phyloP scores from a whole-genome alignment of 2,888 invertebrate genomes.

The Pristionchus maxplancki region DNA sequence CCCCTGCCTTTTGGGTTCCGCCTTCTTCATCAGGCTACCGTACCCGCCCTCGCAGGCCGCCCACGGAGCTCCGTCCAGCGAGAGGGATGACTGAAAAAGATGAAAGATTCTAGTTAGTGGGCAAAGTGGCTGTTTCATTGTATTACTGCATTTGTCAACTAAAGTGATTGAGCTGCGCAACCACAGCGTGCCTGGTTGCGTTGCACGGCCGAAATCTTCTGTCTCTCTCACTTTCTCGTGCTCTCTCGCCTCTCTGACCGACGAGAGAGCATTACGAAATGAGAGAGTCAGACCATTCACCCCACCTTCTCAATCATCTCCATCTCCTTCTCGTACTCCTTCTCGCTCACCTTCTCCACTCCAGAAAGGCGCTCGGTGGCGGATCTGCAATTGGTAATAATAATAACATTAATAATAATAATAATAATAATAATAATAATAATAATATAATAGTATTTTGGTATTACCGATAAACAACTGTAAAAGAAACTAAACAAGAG shows the following conservation, averaged over 20 bases:
- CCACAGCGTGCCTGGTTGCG: not conserved
- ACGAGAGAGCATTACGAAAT: no score
- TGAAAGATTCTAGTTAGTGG: not conserved
- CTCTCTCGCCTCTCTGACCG: no score
- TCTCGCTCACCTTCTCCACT: slow-evolving; percentile 14
- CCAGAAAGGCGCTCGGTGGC: not conserved
- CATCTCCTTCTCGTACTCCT: slow-evolving; percentile 20
- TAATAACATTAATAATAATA: no score
- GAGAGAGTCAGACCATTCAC: no score
- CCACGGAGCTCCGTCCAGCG: not conserved
- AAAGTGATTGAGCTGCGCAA: not conserved
- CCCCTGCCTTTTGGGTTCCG: not conserved
- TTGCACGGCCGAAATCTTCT: no score
- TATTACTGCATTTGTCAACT: not conserved
- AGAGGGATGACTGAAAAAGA: not conserved
- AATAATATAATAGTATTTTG: no score
- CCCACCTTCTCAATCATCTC: slow-evolving; percentile 19
- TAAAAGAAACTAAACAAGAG: no score
- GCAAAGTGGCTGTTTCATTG: not conserved
- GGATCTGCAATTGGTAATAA: not conserved
- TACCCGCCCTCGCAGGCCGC: slow-evolving; percentile 17
- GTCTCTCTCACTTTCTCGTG: no score
- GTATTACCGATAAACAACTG: no score
- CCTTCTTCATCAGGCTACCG: slow-evolving; percentile 36
- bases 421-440: no score